Percentiles rank a stretch among this genome's conserved stretches.
Conservation (phyloP, 2,797 vertebrate species). For the Darevskia nairensis region DNA sequence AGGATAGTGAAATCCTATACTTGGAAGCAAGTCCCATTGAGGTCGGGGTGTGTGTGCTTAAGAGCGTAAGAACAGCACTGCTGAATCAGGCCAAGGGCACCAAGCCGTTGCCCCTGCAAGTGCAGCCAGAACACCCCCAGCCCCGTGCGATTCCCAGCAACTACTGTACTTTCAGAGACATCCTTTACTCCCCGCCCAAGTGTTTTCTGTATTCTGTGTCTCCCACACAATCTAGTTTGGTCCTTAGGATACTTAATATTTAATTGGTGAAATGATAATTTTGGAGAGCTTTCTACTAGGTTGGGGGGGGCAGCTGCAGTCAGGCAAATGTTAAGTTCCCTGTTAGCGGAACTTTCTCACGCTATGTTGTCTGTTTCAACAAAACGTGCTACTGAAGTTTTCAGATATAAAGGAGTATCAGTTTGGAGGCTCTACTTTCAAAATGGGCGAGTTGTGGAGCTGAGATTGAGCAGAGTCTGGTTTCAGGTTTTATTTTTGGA, state of each 20-base stretch:
- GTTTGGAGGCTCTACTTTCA: not conserved
- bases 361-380: not conserved
- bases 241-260: not conserved
- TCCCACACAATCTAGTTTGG: too few species aligned
- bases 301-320: not conserved
- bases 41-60: not conserved
- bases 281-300: not conserved
- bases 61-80: too few species aligned
- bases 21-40: not conserved
- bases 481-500: constrained; percentile 30
- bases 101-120: too few species aligned
- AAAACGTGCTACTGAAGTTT: not conserved
- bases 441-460: not conserved
- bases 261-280: not conserved
- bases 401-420: not conserved
- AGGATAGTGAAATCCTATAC: not conserved
- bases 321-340: too few species aligned
- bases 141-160: too few species aligned
- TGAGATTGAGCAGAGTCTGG: not conserved
- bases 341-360: not conserved
- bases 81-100: too few species aligned
- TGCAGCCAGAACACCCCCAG: too few species aligned
- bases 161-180: too few species aligned
- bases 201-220: too few species aligned
- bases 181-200: not conserved